Conservation (phyloP, 1,140 invertebrate species). For the Pomacea maculata region DNA sequence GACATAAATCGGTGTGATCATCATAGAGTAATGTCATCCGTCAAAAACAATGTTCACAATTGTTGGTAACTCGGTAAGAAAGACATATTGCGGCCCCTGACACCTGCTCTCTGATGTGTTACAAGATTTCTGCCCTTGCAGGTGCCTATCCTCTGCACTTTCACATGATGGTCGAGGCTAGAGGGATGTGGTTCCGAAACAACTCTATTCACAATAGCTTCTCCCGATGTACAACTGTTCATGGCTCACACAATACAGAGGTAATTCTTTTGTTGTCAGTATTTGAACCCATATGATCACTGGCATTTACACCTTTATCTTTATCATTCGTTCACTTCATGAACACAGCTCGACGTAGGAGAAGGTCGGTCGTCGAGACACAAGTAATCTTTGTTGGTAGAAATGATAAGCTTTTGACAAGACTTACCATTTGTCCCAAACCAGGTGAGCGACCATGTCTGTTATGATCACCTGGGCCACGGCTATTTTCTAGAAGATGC, state of each 20-base stretch:
- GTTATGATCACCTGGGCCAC: constrained; percentile 48
- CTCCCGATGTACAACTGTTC: constrained; percentile 43
- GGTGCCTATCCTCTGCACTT: constrained; percentile 36
- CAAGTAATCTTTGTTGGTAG: no score
- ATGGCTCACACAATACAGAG: constrained; percentile 34
- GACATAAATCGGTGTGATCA: no score
- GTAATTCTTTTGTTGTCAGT: constrained; percentile 11
- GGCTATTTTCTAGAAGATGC: constrained; percentile 56
- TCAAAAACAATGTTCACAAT: no score
- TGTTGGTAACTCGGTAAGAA: no score
- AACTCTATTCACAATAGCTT: constrained; percentile 37
- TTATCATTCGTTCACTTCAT: neutral
- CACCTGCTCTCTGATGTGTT: no score
- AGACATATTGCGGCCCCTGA: no score
- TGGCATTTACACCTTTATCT: neutral
- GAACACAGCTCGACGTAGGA: neutral
- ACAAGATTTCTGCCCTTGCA: neutral
- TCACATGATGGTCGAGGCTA: constrained; percentile 36
- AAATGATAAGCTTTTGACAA: no score
- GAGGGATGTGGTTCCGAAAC: constrained; percentile 25
- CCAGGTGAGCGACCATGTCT: constrained; percentile 50
- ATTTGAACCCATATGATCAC: neutral
- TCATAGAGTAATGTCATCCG: no score
- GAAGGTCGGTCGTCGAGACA: neutral
- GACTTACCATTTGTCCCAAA: no score